Evolutionary conservation across 2,888 invertebrate species (phyloP), one percentile per base, ranked within the genome.

Genomic region (Noctua pronuba): DNA sequence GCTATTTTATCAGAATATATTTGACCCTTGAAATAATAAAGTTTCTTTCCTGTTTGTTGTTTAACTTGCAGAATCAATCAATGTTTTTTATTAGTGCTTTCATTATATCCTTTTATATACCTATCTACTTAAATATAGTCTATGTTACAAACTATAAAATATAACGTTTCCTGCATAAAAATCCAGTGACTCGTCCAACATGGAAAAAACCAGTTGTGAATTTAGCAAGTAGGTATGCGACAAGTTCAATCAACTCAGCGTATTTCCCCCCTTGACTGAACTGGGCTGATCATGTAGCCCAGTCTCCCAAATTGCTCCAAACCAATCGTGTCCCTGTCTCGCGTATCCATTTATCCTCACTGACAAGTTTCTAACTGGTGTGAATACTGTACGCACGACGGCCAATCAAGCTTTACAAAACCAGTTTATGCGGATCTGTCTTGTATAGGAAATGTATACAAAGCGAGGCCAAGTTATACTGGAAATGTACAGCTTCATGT

Each of bases 161-260:
- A 28, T 44, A 46, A n/a, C 49, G 28, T 69, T 62, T 24, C 60
- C 13, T 11, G n/a, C 28, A 38, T 18, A 38, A 49, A 24, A 72
- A 41, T 35, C 24, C 41, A 52, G 35, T 28, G 21, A 35, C n/a
- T 38, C n/a, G 13, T 18, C 21, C 46, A 58, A 21, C 11, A 31
- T 55, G 72, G 5, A 38, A 58, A 31, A 58, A 73, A 79, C 46
- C 38, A 79, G 41, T 80, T 62, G 13, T 60, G 62, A 62, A 28
- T 67, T 80, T 46, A 74, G 60, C 44, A 60, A 73, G 74, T 46
- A 49, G n/a, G n/a, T 38, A 66, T 49, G 65, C 21, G 49, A 66
- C 55, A 73, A 66, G 80, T 69, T 81, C 82, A 81, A 75, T 69
- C 49, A 75, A 69, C 82, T 75, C 49, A 18, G 13, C 31, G 41